Evolutionary conservation across 1,140 invertebrate genomes (phyloP).

Genomic region (Geopemphigus sp.): DNA sequence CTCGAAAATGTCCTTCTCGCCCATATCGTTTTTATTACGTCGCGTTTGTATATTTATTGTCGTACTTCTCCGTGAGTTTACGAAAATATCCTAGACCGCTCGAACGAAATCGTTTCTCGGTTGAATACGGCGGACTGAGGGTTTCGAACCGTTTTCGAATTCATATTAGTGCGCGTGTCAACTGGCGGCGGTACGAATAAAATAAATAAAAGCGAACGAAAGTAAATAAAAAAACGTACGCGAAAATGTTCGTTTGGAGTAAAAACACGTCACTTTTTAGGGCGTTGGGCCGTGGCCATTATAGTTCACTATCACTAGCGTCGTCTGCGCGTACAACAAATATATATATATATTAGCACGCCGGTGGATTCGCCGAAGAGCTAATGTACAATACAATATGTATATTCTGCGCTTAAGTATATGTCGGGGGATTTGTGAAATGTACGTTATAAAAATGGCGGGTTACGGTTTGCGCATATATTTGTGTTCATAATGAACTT

Average conservation of each 20-base stretch:
- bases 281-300: neutral
- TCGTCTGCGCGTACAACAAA: no score
- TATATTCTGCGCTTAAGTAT: no score
- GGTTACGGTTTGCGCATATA: neutral
- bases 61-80: neutral
- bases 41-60: neutral
- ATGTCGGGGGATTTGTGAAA: neutral
- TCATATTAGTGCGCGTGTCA: neutral
- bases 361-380: no score
- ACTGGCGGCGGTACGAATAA: neutral
- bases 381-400: no score
- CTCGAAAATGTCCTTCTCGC: neutral
- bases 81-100: neutral
- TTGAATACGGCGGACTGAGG: no score
- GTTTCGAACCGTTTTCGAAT: no score
- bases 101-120: neutral
- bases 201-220: neutral
- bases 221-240: no score
- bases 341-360: no score
- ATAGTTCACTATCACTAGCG: neutral
- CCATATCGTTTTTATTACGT: slow-evolving; percentile 11
- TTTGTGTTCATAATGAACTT: neutral
- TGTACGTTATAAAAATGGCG: neutral
- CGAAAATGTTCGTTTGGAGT: no score
- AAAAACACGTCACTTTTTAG: no score